Base-by-base conservation (phyloP, 1,140 invertebrate genomes). In the Ganaspis sp. region DNA sequence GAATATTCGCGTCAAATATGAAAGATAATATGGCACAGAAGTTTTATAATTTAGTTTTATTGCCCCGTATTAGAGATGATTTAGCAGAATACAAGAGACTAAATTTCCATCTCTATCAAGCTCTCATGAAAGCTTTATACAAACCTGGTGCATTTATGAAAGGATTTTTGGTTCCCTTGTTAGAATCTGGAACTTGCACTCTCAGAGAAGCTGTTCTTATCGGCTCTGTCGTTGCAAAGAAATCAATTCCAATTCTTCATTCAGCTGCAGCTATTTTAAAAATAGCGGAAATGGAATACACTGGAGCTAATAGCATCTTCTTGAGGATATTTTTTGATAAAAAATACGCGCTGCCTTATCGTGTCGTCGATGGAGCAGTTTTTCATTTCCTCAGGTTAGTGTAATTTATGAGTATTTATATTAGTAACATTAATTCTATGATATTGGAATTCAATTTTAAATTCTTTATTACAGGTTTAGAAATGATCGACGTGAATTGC, bases 141-240 rank as follows among this genome's bases (percentile, higher is more conserved):
- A 99, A 99, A 88, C 98, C 99, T 54, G 97, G 95, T 69, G 98
- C 96, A n/a, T 99, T 99, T 85, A 99, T 99, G 95, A 99, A 99
- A 92, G 99, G 98, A 82, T 95, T 99, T 83, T 90, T 99, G 34
- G 84, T 99, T 42, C 98, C 98, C 2, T 90, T 99, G 15, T 95
- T 98, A 84, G 96, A 98, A 95, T 95, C 96, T 83, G 98, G 98
- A 40, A 96, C 95, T 76, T 99, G 98, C 87, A 98, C 98, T 3
- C 91, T 99, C 53, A 91, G 98, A 79, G 99, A 99, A 92, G 98
- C 99, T 0, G 95, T 98, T 29, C 99, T 99, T 73, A 92, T 99
- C 79, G 96, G 98, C 4, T 98, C 98, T 45, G 96, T 99, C 0
- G 87, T 99, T 37, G 94, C 95, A 0, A 96, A 97, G 81, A 97